phyloP scores from a whole-genome alignment of 2,888 invertebrate species.

The Lasioglossum marginatum region DNA sequence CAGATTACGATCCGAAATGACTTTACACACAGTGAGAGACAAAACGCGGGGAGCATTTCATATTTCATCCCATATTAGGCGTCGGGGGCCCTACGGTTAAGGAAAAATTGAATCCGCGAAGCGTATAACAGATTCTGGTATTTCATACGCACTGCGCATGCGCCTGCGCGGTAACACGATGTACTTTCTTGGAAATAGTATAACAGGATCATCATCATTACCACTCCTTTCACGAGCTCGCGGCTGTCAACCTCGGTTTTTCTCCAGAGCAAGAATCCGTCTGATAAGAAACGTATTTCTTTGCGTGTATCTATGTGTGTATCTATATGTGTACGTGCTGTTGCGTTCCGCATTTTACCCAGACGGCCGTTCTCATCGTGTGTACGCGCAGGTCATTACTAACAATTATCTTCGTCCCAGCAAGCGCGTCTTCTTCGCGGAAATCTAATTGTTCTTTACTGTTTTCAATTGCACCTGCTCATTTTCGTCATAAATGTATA shows the following conservation, averaged over 20 bases:
- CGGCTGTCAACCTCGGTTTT: slow-evolving; percentile 50
- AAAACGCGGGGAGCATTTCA: not conserved
- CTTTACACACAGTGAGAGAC: not conserved
- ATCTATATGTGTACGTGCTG: not conserved
- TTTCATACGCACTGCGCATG: not conserved
- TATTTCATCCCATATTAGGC: slow-evolving; percentile 10
- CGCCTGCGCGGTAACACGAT: slow-evolving; percentile 4
- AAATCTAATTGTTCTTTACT: slow-evolving; percentile 40
- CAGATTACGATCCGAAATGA: not conserved
- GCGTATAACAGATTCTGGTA: slow-evolving; percentile 14
- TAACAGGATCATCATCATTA: slow-evolving; percentile 62
- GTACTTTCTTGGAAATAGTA: slow-evolving; percentile 39
- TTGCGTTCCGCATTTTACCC: slow-evolving; percentile 32
- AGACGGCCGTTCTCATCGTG: slow-evolving; percentile 29
- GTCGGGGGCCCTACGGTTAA: not conserved
- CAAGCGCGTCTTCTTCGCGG: slow-evolving; percentile 16
- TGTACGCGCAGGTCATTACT: slow-evolving; percentile 28
- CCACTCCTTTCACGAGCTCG: slow-evolving; percentile 43
- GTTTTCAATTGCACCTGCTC: no score
- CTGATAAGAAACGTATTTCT: slow-evolving; percentile 25
- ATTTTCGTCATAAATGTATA: no score
- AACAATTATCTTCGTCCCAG: slow-evolving; percentile 47
- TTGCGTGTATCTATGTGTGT: not conserved
- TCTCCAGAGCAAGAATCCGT: slow-evolving; percentile 12
- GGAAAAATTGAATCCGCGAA: slow-evolving; percentile 31